These are phyloP conservation scores for Catalaphyllia jardinei DNA, from an alignment of 64 coral and sea anemone species.

Conservation along the genomic window DNA sequence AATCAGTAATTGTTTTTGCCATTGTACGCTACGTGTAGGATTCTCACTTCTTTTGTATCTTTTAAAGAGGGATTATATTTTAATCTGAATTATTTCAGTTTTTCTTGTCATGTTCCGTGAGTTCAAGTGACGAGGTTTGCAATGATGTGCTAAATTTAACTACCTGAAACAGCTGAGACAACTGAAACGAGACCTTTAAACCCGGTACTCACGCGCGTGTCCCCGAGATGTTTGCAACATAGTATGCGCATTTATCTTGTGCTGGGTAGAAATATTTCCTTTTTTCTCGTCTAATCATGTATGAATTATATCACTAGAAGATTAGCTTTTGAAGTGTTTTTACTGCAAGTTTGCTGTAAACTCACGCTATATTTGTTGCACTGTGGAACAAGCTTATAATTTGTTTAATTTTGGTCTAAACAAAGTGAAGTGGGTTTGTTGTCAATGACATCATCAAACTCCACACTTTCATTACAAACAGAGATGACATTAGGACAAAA, in stretches of 20 bases:
- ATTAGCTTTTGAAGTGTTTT: not conserved
- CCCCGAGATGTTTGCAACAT: not conserved
- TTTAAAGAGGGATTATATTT: not conserved
- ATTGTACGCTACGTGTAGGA: not conserved
- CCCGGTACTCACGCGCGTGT: not conserved
- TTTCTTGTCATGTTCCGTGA: not conserved
- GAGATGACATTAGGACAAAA: not conserved
- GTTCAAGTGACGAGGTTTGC: not conserved
- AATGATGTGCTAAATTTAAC: too few species aligned
- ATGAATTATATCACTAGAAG: not conserved
- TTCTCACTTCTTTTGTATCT: not conserved
- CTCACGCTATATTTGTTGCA: not conserved
- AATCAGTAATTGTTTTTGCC: not conserved
- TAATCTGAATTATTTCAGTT: conserved; percentile 1
- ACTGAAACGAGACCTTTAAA: not conserved
- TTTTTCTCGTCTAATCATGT: not conserved
- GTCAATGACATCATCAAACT: not conserved
- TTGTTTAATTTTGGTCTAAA: not conserved
- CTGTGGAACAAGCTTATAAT: too few species aligned
- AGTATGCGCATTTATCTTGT: not conserved
- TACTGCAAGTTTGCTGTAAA: not conserved
- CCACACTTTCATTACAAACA: not conserved
- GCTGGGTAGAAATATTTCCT: not conserved
- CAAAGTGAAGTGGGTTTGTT: not conserved
- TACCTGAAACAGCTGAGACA: not conserved